Base-by-base conservation (phyloP, 2,797 vertebrate species). In the Pangasius mekongensis region DNA sequence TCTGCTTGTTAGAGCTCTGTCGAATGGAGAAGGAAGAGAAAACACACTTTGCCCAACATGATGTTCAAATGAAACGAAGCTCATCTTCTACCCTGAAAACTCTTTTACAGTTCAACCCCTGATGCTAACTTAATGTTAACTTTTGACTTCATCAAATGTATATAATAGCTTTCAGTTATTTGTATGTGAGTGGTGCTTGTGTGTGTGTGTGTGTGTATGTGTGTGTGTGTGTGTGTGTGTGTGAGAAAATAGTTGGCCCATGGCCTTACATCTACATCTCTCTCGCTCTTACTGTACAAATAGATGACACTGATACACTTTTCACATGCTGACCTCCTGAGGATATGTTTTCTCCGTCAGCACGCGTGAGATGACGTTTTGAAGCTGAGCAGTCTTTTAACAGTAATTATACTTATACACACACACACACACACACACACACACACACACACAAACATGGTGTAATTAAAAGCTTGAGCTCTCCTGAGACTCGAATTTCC, bases 381-480 rank as follows among this genome's bases (percentile, higher is more conserved):
- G 1, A 67, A 67, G 11, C 10, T 67, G 36, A 36, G 67, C 7
- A 43, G 36, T 5, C 39, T 27, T 74, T 16, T 52, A 52, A 16
- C 47, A 77, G 47, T 77, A 47, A 47, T 76, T 49, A 14, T 24
- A 74, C 9, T 27, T 49, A 24, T 47, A 76, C 71, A 47, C 36
- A 11, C 36, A 43, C 36, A 43, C 69, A 73, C 67, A 71, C 67
- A 33, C 13, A 64, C 60, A 64, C 22, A 64, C 66, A 22, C n/a
- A 33, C 67, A 22, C 33, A 73, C 71, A 43, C 39, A 47, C 10
- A 47, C 39, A 74, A 13, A 33, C 49, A 56, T 0, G 7, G n/a
- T 39, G 54, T 81, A 60, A 81, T 81, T 81, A 81, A 81, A 81
- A 58, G 52, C 77, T 56, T 80, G 16, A 36, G 10, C 78, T 81